Base-by-base conservation (phyloP, 2,113 vertebrate species). In the Coptodon bakossiorum region DNA sequence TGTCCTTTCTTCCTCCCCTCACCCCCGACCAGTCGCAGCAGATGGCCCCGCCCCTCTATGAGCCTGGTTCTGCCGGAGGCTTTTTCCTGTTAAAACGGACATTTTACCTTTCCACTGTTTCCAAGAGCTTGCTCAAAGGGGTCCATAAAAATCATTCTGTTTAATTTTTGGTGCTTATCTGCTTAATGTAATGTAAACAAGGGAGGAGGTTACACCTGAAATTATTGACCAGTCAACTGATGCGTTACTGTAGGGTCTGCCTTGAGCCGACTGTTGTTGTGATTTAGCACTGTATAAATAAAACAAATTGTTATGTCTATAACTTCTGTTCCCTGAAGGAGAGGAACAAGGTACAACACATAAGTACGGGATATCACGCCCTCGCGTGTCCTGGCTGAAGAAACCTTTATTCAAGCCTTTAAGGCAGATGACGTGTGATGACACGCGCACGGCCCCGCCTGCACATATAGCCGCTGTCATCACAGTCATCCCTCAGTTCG, bases 361-460 rank as follows among this genome's bases (percentile, higher is more conserved):
- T n/a, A 52, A 5, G 50, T 19, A 52, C 5, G 17, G 48, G 48
- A 52, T 9, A 2, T 50, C 48, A 50, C 48, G 48, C 4, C 7
- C 48, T 50, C 3, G 0, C 7, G 1, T 19, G 16, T 50, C 48
- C 48, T 19, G 7, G 48, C 4, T 50, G 16, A 50, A 9, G 48
- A 50, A 50, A 5, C 48, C 48, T 50, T 50, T 50, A 50, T 19
- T 50, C 48, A 50, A 0, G 16, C 16, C 48, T 5, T 50, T 50
- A 50, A 3, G 16, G 16, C 48, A 5, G 1, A 50, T 5, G 48
- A 0, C 4, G 1, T 50, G 48, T 50, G 16, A 50, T 50, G 48
- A 48, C 3, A 48, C 0, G 6, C 45, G 1, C 14, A 50, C 0
- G 3, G 45, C 45, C 16, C 16, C 48, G 16, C 7, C 16, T 50